Percentiles rank a stretch among this genome's conserved stretches.
Conservation (phyloP, 2,113 vertebrate species). For the Mastomys coucha region DNA sequence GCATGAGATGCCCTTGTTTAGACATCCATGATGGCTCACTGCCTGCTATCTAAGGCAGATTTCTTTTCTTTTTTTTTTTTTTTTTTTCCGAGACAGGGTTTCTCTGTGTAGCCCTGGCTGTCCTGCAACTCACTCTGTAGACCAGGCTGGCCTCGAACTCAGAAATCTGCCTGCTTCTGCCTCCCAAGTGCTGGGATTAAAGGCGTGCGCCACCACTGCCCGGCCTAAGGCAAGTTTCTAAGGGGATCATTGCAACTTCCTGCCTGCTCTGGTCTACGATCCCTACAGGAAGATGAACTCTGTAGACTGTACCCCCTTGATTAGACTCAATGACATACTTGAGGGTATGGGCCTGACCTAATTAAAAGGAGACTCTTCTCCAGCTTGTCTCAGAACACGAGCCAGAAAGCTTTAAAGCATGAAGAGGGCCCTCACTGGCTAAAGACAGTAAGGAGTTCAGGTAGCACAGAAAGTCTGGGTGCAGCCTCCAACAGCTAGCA, state of each 20-base stretch:
- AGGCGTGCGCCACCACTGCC: too few relatives aligned
- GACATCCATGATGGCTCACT: neutral
- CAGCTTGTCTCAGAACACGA: neutral
- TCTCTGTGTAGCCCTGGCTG: too few relatives aligned
- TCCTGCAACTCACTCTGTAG: too few relatives aligned
- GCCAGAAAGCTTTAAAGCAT: neutral
- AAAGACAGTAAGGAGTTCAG: neutral
- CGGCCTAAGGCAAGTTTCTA: constrained; percentile 24
- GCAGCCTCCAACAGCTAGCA: neutral
- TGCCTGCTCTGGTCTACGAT: neutral
- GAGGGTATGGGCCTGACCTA: neutral
- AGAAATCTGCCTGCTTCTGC: too few relatives aligned
- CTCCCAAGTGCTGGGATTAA: too few relatives aligned
- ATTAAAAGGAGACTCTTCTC: neutral
- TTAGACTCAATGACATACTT: neutral
- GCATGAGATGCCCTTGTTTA: neutral
- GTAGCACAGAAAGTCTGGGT: neutral
- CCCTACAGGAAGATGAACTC: neutral
- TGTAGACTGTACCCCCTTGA: neutral
- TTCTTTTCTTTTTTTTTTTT: too few relatives aligned
- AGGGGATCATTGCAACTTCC: neutral
- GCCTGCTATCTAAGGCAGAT: neutral
- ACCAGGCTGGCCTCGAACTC: too few relatives aligned
- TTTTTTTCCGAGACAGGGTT: too few relatives aligned
- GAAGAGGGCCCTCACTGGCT: neutral